Conservation (phyloP, 2,113 vertebrate genomes). For the Apteryx owenii region DNA sequence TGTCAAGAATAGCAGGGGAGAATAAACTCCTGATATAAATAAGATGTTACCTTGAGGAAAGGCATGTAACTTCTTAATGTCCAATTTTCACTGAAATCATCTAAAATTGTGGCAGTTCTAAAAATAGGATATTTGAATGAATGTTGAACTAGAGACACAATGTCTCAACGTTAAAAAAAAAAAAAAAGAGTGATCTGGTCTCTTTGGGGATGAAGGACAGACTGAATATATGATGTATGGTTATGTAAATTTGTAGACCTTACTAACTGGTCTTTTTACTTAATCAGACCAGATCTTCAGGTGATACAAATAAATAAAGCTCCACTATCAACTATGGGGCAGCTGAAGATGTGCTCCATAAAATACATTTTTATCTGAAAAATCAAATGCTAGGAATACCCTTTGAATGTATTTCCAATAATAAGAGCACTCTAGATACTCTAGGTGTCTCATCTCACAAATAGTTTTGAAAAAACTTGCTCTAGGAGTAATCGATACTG, state of each 20-base stretch:
- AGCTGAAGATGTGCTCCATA: not conserved
- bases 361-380: not conserved
- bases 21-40: slow-evolving; percentile 5
- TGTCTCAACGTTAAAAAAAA: no score
- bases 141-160: not conserved
- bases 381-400: not conserved
- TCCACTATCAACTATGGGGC: not conserved
- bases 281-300: slow-evolving; percentile 20
- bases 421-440: not conserved
- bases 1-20: slow-evolving; percentile 12
- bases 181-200: not conserved
- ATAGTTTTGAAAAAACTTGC: not conserved
- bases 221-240: not conserved
- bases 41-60: not conserved
- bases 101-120: not conserved
- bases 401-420: not conserved
- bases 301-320: not conserved
- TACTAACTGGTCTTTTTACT: not conserved
- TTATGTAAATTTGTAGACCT: not conserved
- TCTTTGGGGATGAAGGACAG: not conserved
- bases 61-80: not conserved
- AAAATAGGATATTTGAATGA: not conserved
- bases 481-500: not conserved
- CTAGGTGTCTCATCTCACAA: not conserved
- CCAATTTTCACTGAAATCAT: not conserved